Evolutionary conservation across 2,888 invertebrate species (phyloP).

Genomic region (Drosophila maculinotata): DNA sequence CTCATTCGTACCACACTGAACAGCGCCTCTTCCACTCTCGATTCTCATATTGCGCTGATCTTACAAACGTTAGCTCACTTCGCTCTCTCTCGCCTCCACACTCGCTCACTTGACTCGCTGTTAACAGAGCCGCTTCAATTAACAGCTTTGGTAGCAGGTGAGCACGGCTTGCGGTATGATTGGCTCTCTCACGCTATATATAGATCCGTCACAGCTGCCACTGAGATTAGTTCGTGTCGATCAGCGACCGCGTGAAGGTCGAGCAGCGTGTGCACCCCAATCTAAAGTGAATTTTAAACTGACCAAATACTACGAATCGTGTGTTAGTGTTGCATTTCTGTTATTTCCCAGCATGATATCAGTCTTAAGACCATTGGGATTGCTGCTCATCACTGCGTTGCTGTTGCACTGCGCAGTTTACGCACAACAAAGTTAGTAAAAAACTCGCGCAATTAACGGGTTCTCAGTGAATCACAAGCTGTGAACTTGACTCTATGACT

Average conservation of each 20-base stretch:
- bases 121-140: slow-evolving; percentile 15
- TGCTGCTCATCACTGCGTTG: slow-evolving; percentile 34
- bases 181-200: slow-evolving; percentile 34
- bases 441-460: slow-evolving; percentile 9
- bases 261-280: slow-evolving; percentile 1
- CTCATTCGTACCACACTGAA: too few relatives aligned
- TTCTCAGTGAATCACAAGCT: slow-evolving; percentile 37
- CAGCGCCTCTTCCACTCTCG: not conserved
- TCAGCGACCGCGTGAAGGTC: slow-evolving; percentile 9
- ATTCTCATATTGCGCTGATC: not conserved
- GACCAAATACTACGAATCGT: not conserved
- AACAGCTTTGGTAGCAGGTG: slow-evolving; percentile 1
- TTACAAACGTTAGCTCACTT: not conserved
- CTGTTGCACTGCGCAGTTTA: slow-evolving; percentile 35
- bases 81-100: not conserved
- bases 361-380: slow-evolving; percentile 28
- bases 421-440: slow-evolving; percentile 64
- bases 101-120: not conserved
- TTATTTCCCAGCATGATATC: slow-evolving; percentile 48
- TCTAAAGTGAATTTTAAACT: slow-evolving; percentile 10
- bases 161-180: not conserved
- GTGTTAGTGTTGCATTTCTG: slow-evolving; percentile 7
- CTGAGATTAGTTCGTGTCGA: slow-evolving; percentile 47
- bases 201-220: slow-evolving; percentile 23
- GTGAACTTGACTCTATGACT: slow-evolving; percentile 24